Conservation (phyloP, 1,140 invertebrate species). For the Alviniconcha marisindica region DNA sequence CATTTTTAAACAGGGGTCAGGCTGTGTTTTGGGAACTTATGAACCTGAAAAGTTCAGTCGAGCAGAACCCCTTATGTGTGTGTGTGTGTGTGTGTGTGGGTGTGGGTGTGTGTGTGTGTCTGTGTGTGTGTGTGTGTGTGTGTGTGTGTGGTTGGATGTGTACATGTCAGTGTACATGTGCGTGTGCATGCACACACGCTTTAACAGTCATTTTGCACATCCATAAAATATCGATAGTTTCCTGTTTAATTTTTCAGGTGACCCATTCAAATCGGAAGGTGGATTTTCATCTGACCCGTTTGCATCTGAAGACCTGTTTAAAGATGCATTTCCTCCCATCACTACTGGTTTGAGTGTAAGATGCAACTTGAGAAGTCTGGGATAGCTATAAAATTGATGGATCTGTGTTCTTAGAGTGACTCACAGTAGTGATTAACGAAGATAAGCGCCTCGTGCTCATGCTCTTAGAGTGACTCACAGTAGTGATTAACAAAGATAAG, state of each 20-base stretch:
- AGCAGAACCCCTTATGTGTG: too few relatives aligned
- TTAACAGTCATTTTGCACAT: background rate
- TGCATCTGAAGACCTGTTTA: slow-evolving; percentile 75
- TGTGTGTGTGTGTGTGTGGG: background rate
- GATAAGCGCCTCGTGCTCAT: too few relatives aligned
- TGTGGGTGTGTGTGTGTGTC: background rate
- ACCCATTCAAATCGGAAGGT: slow-evolving; percentile 78
- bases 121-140: background rate
- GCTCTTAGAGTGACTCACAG: too few relatives aligned
- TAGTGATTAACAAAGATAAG: too few relatives aligned
- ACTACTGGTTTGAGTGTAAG: slow-evolving; percentile 3
- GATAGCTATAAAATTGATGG: too few relatives aligned
- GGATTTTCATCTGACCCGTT: slow-evolving; percentile 78
- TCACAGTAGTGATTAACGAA: too few relatives aligned
- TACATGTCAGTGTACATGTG: background rate
- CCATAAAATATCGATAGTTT: too few relatives aligned
- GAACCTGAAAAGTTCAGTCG: too few relatives aligned
- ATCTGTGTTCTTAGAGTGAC: too few relatives aligned
- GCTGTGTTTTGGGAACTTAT: too few relatives aligned
- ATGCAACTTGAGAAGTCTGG: too few relatives aligned
- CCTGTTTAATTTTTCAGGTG: slow-evolving; percentile 72
- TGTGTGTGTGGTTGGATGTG: background rate
- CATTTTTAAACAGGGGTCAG: too few relatives aligned
- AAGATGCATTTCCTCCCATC: slow-evolving; percentile 57
- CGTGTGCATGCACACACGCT: background rate